Conservation (phyloP, 2,888 invertebrate genomes). For the Poecilobothrus nobilitatus region DNA sequence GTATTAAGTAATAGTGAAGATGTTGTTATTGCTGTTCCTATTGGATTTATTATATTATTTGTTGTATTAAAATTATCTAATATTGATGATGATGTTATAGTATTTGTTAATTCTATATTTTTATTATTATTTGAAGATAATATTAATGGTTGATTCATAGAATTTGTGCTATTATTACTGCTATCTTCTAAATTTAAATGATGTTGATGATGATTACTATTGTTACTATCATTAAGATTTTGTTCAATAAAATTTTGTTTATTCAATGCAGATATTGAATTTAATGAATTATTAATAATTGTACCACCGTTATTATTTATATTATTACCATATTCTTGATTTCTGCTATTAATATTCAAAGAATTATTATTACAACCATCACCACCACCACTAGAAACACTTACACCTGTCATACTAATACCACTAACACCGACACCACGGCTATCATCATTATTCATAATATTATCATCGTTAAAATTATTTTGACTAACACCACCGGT, state of each 20-base stretch:
- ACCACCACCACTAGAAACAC: too few species aligned
- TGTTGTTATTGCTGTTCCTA: conserved; percentile 22
- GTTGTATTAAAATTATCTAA: background rate
- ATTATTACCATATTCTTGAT: background rate
- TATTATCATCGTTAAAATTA: background rate
- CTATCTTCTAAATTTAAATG: background rate
- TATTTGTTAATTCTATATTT: background rate
- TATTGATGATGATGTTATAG: background rate
- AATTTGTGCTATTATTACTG: conserved; percentile 4
- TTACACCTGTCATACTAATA: too few species aligned
- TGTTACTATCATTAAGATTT: background rate
- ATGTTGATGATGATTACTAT: too few species aligned
- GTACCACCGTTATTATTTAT: background rate
- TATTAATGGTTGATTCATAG: background rate
- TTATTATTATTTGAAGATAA: background rate
- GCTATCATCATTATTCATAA: background rate
- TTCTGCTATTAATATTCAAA: background rate
- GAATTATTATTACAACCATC: too few species aligned
- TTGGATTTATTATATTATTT: background rate
- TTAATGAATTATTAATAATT: background rate
- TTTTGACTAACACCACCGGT: background rate
- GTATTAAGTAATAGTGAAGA: conserved; percentile 18
- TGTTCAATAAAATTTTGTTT: background rate
- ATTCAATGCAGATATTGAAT: background rate
- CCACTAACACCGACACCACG: background rate